These are phyloP conservation scores for Leptodactylus fuscus DNA, from an alignment of 2,113 vertebrate genomes.

Conservation along the genomic window DNA sequence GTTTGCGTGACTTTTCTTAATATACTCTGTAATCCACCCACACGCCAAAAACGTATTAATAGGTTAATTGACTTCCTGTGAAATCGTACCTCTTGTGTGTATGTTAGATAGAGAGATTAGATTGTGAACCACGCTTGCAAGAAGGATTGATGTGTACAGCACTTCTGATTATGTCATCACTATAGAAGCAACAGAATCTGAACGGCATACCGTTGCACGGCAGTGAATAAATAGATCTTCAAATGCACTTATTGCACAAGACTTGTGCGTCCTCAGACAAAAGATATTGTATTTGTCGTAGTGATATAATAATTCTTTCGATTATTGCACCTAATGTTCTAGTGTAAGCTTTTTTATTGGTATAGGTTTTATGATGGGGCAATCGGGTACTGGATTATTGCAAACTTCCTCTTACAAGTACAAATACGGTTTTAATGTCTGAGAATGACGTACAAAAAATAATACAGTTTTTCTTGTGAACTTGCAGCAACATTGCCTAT, in stretches of 20 bases:
- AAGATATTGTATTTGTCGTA: not conserved
- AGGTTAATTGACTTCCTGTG: not conserved
- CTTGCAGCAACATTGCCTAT: not conserved
- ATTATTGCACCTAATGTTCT: not conserved
- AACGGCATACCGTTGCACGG: not conserved
- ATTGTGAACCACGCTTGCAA: not conserved
- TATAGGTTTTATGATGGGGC: constrained; percentile 4
- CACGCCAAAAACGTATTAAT: not conserved
- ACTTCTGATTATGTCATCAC: not conserved
- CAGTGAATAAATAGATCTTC: not conserved
- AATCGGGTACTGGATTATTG: not conserved
- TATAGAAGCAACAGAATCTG: not conserved
- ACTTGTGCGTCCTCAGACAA: not conserved
- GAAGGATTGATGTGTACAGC: not conserved
- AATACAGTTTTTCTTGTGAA: not conserved
- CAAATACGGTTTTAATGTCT: not conserved
- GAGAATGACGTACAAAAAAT: too few relatives aligned
- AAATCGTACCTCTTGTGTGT: not conserved
- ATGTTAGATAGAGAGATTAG: not conserved
- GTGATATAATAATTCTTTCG: constrained; percentile 4
- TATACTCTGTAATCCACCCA: not conserved
- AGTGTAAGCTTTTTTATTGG: not conserved
- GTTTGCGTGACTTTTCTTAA: not conserved
- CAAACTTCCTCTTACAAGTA: constrained; percentile 4
- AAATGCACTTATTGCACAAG: not conserved